Evolutionary conservation across 1,140 invertebrate genomes (phyloP), one percentile per base, ranked within the genome.

Genomic region (Gonioctena quinquepunctata): DNA sequence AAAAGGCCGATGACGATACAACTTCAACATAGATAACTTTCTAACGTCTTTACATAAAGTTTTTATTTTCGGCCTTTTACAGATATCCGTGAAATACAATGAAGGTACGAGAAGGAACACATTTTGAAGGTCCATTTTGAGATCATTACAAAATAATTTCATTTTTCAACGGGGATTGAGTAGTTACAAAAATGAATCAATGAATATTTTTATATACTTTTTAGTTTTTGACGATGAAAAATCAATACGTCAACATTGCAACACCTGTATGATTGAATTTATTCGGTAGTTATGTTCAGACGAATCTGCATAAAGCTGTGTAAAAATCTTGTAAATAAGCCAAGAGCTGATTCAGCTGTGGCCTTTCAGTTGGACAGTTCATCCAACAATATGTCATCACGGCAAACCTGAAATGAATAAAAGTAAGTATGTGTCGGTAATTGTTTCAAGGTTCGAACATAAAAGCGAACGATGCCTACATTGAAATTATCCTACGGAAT

Each of bases 321-420:
- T 92, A 90, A 83, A 93, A 93, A 76, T 93, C 91, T 79, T 95
- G 90, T 13, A 97, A 86, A 83, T 93, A 96, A 52, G 91, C 89
- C 74, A 94, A 90, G 16, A 97, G 85, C 80, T 96, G 93, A 33
- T 89, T 88, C 75, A 96, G 90, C 60, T 93, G 94, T n/a, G 95
- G 94, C 69, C 95, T 88, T 78, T 96, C 94, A 73, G 93, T 91
- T 7, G 93, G 90, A 69, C 90, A 90, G 86, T 94, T 90, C 0
- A 93, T 92, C 96, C 95, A 97, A 80, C 95, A 97, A 82, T 94
- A 95, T 2, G 94, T 94, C 94, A 97, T 96, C 68, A 96, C 91
- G 13, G 93, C 92, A 83, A 95, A 97, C 79, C 93, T 95, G 82
- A 75, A 83, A 74, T 48, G 59, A 50, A 62, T 28, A 61, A 61